Conservation (phyloP, 2,888 invertebrate species). For the Troilus luridus region DNA sequence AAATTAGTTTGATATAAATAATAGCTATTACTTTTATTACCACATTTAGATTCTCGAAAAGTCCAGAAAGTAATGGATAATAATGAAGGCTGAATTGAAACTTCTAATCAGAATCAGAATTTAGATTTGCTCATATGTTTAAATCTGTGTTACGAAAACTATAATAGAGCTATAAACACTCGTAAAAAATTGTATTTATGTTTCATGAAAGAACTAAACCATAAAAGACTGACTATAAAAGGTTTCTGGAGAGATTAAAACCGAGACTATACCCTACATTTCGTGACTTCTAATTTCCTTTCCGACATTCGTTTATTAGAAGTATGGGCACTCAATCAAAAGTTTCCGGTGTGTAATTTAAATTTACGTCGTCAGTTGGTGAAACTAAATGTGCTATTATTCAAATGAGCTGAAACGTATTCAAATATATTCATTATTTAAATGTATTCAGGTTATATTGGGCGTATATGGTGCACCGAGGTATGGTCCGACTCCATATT, state of each 20-base stretch:
- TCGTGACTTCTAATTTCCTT: not conserved
- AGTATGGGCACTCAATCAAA: slow-evolving; percentile 42
- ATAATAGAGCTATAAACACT: too few species aligned
- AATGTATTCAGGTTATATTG: slow-evolving; percentile 58
- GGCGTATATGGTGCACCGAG: slow-evolving; percentile 46
- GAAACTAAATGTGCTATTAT: slow-evolving; percentile 59
- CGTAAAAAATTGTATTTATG: too few species aligned
- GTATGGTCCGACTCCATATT: slow-evolving; percentile 34
- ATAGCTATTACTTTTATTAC: too few species aligned
- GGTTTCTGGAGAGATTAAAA: not conserved
- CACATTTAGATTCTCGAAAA: too few species aligned
- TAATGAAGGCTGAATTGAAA: too few species aligned
- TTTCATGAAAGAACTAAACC: too few species aligned
- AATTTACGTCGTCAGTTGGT: slow-evolving; percentile 54
- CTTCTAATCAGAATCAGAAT: too few species aligned
- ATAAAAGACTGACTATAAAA: not conserved
- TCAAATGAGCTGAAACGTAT: slow-evolving; percentile 53
- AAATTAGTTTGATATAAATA: too few species aligned
- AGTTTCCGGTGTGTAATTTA: slow-evolving; percentile 50
- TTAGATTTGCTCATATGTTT: too few species aligned
- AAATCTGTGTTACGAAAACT: too few species aligned
- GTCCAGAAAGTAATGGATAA: too few species aligned
- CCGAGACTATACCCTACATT: not conserved
- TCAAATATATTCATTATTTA: slow-evolving; percentile 59
- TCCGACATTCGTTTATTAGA: slow-evolving; percentile 6